These are phyloP conservation scores for Hypomecis atomaria DNA, from an alignment of 2,888 invertebrate species.

Conservation along the genomic window DNA sequence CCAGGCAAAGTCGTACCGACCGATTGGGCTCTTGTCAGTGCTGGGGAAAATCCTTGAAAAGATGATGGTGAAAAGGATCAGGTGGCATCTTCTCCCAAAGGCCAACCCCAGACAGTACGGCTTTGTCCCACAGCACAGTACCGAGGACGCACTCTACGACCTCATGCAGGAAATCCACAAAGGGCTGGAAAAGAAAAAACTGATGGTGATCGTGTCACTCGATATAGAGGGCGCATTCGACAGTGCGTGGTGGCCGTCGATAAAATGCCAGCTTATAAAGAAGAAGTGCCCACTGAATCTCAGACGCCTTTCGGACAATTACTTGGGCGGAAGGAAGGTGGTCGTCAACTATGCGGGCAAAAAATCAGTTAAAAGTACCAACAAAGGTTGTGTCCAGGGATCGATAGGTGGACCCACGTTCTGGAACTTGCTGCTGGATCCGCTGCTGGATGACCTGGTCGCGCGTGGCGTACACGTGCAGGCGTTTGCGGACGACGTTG, in stretches of 20 bases:
- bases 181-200: no score
- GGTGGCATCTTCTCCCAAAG: conserved; percentile 8
- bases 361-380: not conserved
- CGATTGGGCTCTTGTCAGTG: conserved; percentile 23
- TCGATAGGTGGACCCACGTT: not conserved
- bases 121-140: no score
- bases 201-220: no score
- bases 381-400: conserved; percentile 5
- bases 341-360: not conserved
- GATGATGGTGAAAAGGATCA: conserved; percentile 2
- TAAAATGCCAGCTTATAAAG: no score
- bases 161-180: no score
- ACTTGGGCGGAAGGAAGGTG: not conserved
- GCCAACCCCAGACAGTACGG: not conserved
- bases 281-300: no score
- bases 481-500: no score
- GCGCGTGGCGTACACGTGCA: not conserved
- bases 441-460: not conserved
- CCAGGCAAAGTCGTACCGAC: conserved; percentile 19
- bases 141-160: no score
- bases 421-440: conserved; percentile 3
- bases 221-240: no score
- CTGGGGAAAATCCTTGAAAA: conserved; percentile 23
- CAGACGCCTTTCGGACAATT: not conserved
- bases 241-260: no score